Evolutionary conservation across 2,797 vertebrate species (phyloP).

Genomic region (Brachyalestes nurse): DNA sequence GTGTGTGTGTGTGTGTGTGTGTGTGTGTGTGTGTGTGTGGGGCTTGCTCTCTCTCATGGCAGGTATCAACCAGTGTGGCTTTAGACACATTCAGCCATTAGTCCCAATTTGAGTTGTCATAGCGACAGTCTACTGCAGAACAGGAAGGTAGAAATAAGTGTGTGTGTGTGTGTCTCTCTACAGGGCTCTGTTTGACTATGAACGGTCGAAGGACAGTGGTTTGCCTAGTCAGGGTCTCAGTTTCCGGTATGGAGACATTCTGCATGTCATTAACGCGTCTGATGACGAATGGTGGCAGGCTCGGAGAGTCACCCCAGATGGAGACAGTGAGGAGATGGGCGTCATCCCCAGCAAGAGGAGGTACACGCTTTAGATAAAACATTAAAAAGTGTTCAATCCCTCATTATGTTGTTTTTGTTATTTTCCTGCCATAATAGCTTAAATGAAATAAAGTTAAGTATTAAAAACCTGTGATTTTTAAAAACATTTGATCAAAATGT

Average conservation of each 20-base stretch:
- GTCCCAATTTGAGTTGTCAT: conserved; percentile 40
- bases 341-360: conserved; percentile 97
- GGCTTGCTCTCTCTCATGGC: background rate
- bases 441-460: too few species aligned
- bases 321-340: conserved; percentile 97
- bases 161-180: conserved; percentile 37
- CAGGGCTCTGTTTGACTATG: conserved; percentile 97
- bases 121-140: conserved; percentile 31
- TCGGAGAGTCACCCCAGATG: conserved; percentile 87
- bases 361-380: conserved; percentile 70
- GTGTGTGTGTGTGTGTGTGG: background rate
- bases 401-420: background rate
- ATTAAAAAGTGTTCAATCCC: background rate
- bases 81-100: conserved; percentile 31
- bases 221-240: conserved; percentile 97
- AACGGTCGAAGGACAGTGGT: conserved; percentile 94
- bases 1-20: too few species aligned
- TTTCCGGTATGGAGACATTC: conserved; percentile 94
- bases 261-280: conserved; percentile 95
- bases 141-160: conserved; percentile 15
- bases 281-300: conserved; percentile 99
- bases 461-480: too few species aligned
- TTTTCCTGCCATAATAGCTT: background rate
- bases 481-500: too few species aligned
- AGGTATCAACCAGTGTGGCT: conserved; percentile 29